These are phyloP conservation scores for Malurus leucopterus DNA, from an alignment of 2,797 vertebrate genomes.

Conservation along the genomic window DNA sequence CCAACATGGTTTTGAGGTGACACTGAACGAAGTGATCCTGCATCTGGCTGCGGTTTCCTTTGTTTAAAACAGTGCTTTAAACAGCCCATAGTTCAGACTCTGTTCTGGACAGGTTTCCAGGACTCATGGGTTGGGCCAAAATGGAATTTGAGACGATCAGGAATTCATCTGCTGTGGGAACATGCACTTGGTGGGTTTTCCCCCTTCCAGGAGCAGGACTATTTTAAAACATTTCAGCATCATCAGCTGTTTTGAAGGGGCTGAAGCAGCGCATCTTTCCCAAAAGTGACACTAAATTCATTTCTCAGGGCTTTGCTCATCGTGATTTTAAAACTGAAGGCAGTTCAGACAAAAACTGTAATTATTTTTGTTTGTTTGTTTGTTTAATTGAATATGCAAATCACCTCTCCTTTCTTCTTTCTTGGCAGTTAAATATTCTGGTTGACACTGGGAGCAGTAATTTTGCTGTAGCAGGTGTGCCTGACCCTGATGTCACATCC, in stretches of 20 bases:
- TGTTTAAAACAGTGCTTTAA: neutral
- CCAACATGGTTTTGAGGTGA: neutral
- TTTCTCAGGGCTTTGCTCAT: neutral
- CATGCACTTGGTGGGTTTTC: neutral
- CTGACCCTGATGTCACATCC: conserved; percentile 79
- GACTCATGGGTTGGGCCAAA: neutral
- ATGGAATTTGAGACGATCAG: neutral
- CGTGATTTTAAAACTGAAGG: neutral
- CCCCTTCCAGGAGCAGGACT: neutral
- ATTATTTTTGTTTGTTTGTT: neutral
- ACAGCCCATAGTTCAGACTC: neutral
- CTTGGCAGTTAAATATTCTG: conserved; percentile 90
- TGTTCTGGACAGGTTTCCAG: neutral
- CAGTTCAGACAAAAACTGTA: neutral
- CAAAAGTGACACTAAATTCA: neutral
- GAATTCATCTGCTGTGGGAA: neutral
- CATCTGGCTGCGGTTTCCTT: neutral
- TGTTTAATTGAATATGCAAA: conserved; percentile 6
- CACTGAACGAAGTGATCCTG: neutral
- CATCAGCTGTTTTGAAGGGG: neutral
- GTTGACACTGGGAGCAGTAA: conserved; percentile 98
- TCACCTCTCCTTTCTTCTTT: conserved; percentile 24
- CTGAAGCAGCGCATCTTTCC: neutral
- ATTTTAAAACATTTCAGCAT: neutral
- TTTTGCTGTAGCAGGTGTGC: conserved; percentile 91